Conservation (phyloP, 2,888 invertebrate genomes). For the Chaetogeoica ovagalla region DNA sequence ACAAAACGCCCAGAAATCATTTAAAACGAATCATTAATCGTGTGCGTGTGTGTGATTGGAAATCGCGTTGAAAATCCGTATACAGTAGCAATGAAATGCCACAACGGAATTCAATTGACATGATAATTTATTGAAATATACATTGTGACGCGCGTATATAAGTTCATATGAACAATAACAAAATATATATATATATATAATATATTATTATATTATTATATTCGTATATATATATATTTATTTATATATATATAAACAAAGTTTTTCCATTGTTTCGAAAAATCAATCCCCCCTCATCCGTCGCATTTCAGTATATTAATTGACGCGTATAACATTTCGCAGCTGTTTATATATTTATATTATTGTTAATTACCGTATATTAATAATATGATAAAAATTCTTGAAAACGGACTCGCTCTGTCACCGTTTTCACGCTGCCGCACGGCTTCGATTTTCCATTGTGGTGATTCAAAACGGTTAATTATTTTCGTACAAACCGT, state of each 20-base stretch:
- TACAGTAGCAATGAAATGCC: too few species aligned
- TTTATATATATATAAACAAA: too few species aligned
- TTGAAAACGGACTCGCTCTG: background rate
- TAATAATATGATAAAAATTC: background rate
- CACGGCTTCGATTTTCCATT: background rate
- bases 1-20: background rate
- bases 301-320: background rate
- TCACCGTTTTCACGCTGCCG: too few species aligned
- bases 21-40: background rate
- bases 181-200: too few species aligned
- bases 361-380: background rate
- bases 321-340: background rate
- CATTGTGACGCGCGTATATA: too few species aligned
- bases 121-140: too few species aligned
- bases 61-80: background rate
- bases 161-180: too few species aligned
- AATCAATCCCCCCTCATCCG: background rate
- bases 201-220: too few species aligned
- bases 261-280: background rate
- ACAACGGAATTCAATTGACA: too few species aligned
- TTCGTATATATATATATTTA: too few species aligned
- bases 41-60: background rate
- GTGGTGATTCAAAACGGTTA: background rate
- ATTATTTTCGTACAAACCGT: background rate
- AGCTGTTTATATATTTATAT: background rate